Evolutionary conservation across 2,888 invertebrate genomes (phyloP), one percentile per base, ranked within the genome.

Genomic region (Drosophila phalerata): DNA sequence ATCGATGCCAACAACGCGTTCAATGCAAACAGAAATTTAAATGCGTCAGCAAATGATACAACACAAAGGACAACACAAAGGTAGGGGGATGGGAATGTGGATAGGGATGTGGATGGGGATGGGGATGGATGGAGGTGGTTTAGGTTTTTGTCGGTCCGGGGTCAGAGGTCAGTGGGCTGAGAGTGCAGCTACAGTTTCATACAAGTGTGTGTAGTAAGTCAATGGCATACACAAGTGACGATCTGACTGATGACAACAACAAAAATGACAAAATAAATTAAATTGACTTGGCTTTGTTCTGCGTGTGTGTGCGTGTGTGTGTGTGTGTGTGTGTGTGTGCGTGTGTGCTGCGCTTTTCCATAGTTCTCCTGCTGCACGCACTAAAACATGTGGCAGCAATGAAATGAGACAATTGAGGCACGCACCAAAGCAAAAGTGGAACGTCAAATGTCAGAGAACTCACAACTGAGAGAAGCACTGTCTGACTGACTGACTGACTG

Each of bases 251-350:
- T 56, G 57, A 64, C 55, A 76, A 55, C 56, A 75, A 45, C 78
- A 85, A 81, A 81, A 85, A 83, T 85, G 85, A 77, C 81, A 87
- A 85, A 85, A 85, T 87, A 85, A 85, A 87, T 84, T 87, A 87
- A 84, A 84, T 84, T 84, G 69, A 82, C 82, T 86, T 77, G 75
- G 75, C 71, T 71, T 74, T 82, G 77, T 79, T 81, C 13, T 25
- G 28, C 40, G 53, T 32, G 15, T 15, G 43, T 25, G 42, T 19
- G 42, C 19, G 51, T 40, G 61, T 52, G 43, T 38, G 48, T 49
- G 43, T 25, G 56, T 34, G 10, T 15, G 53, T 22, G 30, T 45
- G 57, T 28, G n/a, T 22, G 40, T 22, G 38, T 22, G 40, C 17
- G 58, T 42, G 66, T 57, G 37, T 42, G 45, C 69, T 74, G 69